phyloP scores from a whole-genome alignment of 2,113 vertebrate species.

The Aldabrachelys gigantea region DNA sequence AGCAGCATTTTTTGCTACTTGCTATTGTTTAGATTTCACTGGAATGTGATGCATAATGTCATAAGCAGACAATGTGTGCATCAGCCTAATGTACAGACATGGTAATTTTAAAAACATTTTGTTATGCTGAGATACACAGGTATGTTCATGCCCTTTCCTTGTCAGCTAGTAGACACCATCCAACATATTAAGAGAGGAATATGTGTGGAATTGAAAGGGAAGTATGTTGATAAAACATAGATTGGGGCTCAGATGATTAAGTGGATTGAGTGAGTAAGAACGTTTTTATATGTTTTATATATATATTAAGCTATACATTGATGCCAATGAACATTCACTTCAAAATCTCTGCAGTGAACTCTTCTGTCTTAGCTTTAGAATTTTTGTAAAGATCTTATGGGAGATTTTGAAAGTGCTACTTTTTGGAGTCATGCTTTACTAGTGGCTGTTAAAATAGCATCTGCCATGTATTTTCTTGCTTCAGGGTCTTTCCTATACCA shows the following conservation, averaged over 20 bases:
- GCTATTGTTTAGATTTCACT: slow-evolving; percentile 1
- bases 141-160: slow-evolving; percentile 6
- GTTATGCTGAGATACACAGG: not conserved
- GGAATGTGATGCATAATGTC: not conserved
- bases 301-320: not conserved
- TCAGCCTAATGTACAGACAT: slow-evolving; percentile 1
- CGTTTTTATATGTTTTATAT: not conserved
- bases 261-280: not conserved
- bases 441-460: slow-evolving; percentile 62
- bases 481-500: slow-evolving; percentile 3
- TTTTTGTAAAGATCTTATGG: slow-evolving; percentile 1
- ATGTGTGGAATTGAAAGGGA: not conserved
- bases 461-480: slow-evolving; percentile 65
- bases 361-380: not conserved
- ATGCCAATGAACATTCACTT: not conserved
- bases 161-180: not conserved
- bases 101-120: slow-evolving; percentile 22
- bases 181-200: not conserved
- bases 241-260: not conserved
- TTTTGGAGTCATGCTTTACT: slow-evolving; percentile 54
- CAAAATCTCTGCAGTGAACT: not conserved
- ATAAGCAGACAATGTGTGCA: not conserved
- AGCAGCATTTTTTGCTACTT: slow-evolving; percentile 24
- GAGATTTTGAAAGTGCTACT: slow-evolving; percentile 33
- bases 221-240: not conserved